Conservation (phyloP, 1,140 invertebrate species). For the Tetramorium alpestre region DNA sequence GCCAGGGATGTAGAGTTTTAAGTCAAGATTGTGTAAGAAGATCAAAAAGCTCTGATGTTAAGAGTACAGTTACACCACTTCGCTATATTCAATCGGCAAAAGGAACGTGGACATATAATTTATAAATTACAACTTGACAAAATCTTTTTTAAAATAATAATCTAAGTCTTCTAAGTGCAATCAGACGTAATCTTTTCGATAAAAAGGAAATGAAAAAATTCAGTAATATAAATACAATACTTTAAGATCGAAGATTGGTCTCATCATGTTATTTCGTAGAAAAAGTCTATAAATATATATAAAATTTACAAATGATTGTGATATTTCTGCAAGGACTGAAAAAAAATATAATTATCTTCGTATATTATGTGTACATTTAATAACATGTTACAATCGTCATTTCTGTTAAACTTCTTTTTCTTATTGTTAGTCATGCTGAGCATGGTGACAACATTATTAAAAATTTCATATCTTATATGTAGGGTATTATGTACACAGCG, state of each 20-base stretch:
- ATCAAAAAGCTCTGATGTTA: slow-evolving; percentile 74
- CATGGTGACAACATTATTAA: no score
- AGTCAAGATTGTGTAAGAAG: slow-evolving; percentile 75
- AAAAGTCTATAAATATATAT: slow-evolving; percentile 45
- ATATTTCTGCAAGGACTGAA: slow-evolving; percentile 60
- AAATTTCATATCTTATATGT: no score
- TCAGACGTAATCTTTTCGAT: neutral
- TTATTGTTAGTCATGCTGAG: no score
- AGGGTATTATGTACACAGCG: no score
- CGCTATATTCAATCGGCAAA: slow-evolving; percentile 82
- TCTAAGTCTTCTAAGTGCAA: neutral
- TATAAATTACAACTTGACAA: slow-evolving; percentile 70
- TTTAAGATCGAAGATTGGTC: slow-evolving; percentile 33
- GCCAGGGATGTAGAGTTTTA: slow-evolving; percentile 73
- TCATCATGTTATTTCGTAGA: slow-evolving; percentile 23
- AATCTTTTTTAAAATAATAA: slow-evolving; percentile 54
- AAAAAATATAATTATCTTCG: slow-evolving; percentile 49
- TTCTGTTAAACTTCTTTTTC: neutral
- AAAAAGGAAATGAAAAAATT: neutral
- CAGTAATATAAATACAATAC: slow-evolving; percentile 4
- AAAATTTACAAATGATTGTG: slow-evolving; percentile 67
- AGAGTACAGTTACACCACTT: slow-evolving; percentile 71
- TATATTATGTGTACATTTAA: slow-evolving; percentile 33
- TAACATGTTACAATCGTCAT: slow-evolving; percentile 24
- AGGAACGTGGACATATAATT: slow-evolving; percentile 84